Base-by-base conservation (phyloP, 2,888 invertebrate genomes). In the Acanthococcus lagerstroemiae region DNA sequence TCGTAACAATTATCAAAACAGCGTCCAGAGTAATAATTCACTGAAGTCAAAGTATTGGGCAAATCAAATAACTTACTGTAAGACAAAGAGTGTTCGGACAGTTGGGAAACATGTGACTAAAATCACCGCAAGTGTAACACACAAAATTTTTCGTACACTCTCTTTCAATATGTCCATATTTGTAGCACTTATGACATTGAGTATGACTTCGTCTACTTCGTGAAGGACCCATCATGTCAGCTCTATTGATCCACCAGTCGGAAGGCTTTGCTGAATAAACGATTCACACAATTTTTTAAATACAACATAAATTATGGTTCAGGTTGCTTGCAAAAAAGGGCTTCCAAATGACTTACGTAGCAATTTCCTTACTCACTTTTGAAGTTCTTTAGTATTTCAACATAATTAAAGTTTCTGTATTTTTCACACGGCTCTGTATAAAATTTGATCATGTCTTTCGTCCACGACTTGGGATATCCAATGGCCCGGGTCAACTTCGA, bases 11-110 rank as follows among this genome's bases (percentile, higher is more conserved):
- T n/a, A n/a, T n/a, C 7, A 37, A 37, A 7, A 37, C 7, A 37
- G 15, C 37, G 7, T 37, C 12, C 37, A 37, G 15, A 37, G 37
- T 37, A 9, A 37, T 37, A 9, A 9, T 37, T 15, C 37, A 37
- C 37, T 15, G 15, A 37, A 37, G n/a, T 21, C 37, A 37, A 37
- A 37, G n/a, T 37, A 4, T 9, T n/a, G 48, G 9, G 2, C 15
- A 15, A 25, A 3, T 22, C 19, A 26, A 26, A 55, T 55, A 17
- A 27, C 63, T 24, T 44, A 63, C 63, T n/a, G 63, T 54, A 0
- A 63, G 44, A 17, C 63, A 63, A 21, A 63, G 6, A 12, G 63
- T 26, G 44, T 63, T 63, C 4, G 63, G 63, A 25, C 63, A 63
- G 1, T 52, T 9, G 4, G 54, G 21, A 54, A 15, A 63, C 7